Evolutionary conservation across 1,140 invertebrate genomes (phyloP).

Genomic region (honey bee (Apis mellifera)): Amel_HAv3.1 CM009932.2:15756001-15756500

Average conservation of each 20-base stretch:
- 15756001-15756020: conserved; percentile 95
- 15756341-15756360: conserved; percentile 93
- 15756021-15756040: conserved; percentile 92
- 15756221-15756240: not conserved
- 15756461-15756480: conserved; percentile 94
- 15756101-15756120: conserved; percentile 96
- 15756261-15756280: conserved; percentile 96
- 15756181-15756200: conserved; percentile 83
- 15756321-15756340: conserved; percentile 94
- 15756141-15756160: conserved; percentile 96
- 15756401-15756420: not conserved
- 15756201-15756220: not conserved
- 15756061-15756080: conserved; percentile 95
- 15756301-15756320: conserved; percentile 98
- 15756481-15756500: conserved; percentile 96
- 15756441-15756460: conserved; percentile 65
- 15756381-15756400: not conserved
- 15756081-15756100: conserved; percentile 96
- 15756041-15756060: conserved; percentile 95
- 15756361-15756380: conserved; percentile 86
- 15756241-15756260: conserved; percentile 86
- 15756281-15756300: conserved; percentile 98
- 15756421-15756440: too few relatives aligned
- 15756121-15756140: conserved; percentile 92
- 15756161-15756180: conserved; percentile 90